Base-by-base conservation (phyloP, 2,113 vertebrate genomes). In the Pomatorhinus ruficollis region DNA sequence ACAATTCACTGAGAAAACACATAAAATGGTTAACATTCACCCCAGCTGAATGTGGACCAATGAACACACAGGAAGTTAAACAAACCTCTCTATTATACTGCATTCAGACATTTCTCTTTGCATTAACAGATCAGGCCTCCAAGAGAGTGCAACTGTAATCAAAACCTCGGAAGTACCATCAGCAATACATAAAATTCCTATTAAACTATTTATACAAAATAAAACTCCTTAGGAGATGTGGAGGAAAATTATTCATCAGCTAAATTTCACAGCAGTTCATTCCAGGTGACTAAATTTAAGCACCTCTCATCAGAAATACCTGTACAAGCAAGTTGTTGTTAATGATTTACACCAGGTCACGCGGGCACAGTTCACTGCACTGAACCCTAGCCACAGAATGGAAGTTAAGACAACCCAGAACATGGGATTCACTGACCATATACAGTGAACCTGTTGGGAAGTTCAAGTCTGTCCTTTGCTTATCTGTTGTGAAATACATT, bases 311-410 rank as follows among this genome's bases (percentile, higher is more conserved):
- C 64, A 90, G 66, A 93, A 87, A 63, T 50, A 80, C 37, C 20
- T 42, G 42, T 65, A 64, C 40, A 39, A 93, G 61, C 87, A 83
- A 82, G 28, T 33, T 68, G 54, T 57, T 64, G 81, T 95, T 95
- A 97, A 97, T 97, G 53, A 95, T 95, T 96, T 84, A 11, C 65
- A 61, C 23, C 39, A 49, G 68, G 64, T 92, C 89, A 87, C 3
- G 10, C n/a, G 65, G 77, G n/a, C 87, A 74, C 44, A 87, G 93
- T 63, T 76, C 71, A 75, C 59, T 57, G 59, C 61, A 60, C 47
- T 85, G 84, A 94, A 83, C 83, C 53, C 20, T 12, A 59, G 44
- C 7, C 28, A n/a, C 44, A 45, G 63, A 56, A 68, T 44, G 70
- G 53, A 90, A 90, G 8, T 50, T 35, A 49, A 11, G 35, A 50